phyloP scores from a whole-genome alignment of 2,888 invertebrate species.

The Imbricaverruca yamaguchii region DNA sequence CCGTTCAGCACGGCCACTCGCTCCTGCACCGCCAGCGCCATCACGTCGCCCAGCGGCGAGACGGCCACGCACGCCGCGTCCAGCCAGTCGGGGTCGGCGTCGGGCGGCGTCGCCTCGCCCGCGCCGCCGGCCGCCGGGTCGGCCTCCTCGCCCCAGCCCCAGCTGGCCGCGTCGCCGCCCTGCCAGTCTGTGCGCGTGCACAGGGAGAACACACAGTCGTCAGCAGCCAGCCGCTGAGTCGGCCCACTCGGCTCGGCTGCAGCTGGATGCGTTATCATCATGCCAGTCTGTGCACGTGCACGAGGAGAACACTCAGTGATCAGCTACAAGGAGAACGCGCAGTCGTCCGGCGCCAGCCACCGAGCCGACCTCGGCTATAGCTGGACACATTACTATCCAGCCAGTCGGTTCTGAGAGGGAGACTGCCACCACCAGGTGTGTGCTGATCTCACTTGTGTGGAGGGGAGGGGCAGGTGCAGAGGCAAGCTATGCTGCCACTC shows the following conservation, averaged over 20 bases:
- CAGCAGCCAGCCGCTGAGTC: no score
- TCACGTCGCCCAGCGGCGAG: slow-evolving; percentile 64
- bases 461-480: no score
- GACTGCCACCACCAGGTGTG: no score
- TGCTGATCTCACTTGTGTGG: no score
- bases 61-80: slow-evolving; percentile 58
- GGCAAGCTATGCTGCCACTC: no score
- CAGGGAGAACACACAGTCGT: no score
- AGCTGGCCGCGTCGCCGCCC: neutral
- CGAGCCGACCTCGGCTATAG: no score
- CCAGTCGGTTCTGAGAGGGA: neutral
- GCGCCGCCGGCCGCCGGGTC: neutral
- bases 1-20: slow-evolving; percentile 57
- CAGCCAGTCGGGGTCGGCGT: slow-evolving; percentile 48
- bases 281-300: neutral
- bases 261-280: no score
- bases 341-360: no score
- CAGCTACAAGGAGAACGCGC: no score
- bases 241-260: no score
- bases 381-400: neutral
- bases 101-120: neutral
- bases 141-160: neutral
- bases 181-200: neutral
- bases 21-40: slow-evolving; percentile 58
- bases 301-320: no score